phyloP scores from a whole-genome alignment of 2,797 vertebrate genomes.

The Alcedo quadribrachys region DNA sequence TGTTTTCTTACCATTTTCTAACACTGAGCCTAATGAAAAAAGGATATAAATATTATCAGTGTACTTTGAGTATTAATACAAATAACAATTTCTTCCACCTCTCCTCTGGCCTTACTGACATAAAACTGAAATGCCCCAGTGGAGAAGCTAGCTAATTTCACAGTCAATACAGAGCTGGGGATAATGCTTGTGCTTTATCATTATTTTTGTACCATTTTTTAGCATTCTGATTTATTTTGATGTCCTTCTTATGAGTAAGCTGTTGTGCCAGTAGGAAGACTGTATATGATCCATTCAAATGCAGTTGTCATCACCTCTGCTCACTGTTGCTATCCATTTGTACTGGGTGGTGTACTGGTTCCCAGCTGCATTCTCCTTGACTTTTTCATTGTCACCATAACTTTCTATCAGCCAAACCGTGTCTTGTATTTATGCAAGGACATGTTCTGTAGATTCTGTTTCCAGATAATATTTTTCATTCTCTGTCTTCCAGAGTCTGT shows the following conservation, averaged over 20 bases:
- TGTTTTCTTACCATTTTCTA: neutral
- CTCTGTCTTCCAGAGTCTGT: neutral
- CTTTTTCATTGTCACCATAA: constrained; percentile 30
- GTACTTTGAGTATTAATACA: neutral
- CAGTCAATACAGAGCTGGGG: neutral
- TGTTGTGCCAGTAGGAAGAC: neutral
- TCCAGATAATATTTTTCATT: constrained; percentile 32
- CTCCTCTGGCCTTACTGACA: neutral
- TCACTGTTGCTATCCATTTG: neutral
- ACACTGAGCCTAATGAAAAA: neutral
- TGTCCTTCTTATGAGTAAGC: neutral
- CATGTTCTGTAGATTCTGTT: neutral
- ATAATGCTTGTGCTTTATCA: neutral
- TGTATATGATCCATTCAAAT: neutral
- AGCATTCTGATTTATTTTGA: neutral
- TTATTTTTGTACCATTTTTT: neutral
- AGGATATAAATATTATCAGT: neutral
- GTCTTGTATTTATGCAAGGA: constrained; percentile 7
- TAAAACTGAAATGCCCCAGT: neutral
- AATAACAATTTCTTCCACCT: neutral
- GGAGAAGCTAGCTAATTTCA: neutral
- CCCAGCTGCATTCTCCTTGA: neutral
- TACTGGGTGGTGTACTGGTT: too few species aligned
- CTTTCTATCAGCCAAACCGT: neutral
- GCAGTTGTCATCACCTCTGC: neutral